Conservation (phyloP, 1,140 invertebrate species). For the Drosophila prosaltans region DNA sequence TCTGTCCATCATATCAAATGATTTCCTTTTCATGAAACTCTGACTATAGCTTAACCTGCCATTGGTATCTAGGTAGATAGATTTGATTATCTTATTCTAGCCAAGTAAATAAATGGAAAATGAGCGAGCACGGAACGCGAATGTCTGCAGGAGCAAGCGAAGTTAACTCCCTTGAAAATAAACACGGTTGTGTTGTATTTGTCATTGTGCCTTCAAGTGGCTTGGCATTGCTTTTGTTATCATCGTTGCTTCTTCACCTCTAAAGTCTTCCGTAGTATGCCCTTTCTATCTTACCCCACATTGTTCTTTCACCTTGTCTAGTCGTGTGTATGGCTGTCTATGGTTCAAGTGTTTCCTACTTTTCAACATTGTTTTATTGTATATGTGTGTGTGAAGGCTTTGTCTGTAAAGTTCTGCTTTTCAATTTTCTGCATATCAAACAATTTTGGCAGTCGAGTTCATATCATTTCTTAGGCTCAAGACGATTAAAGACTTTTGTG, state of each 20-base stretch:
- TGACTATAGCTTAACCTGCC: conserved; percentile 33
- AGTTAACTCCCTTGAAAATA: conserved; percentile 84
- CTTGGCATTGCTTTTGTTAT: conserved; percentile 54
- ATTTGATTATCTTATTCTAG: conserved; percentile 10
- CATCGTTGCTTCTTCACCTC: conserved; percentile 15
- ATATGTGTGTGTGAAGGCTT: conserved; percentile 30
- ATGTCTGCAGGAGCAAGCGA: conserved; percentile 51
- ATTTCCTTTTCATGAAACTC: conserved; percentile 13
- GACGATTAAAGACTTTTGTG: conserved; percentile 68
- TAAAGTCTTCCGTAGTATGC: neutral
- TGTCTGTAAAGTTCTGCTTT: conserved; percentile 74
- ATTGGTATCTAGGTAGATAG: conserved; percentile 5
- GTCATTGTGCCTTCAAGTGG: conserved; percentile 84
- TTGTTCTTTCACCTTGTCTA: neutral
- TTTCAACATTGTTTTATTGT: conserved; percentile 62
- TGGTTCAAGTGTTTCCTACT: conserved; percentile 50
- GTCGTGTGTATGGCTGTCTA: conserved; percentile 24
- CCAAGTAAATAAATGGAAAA: conserved; percentile 30
- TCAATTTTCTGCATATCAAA: conserved; percentile 83
- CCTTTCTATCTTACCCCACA: neutral
- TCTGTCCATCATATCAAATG: conserved; percentile 1
- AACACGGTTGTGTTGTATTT: conserved; percentile 76
- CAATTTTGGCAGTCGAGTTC: conserved; percentile 58
- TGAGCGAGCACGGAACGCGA: conserved; percentile 1
- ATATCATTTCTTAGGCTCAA: conserved; percentile 33